Conservation (phyloP, 2,113 vertebrate genomes). For the Calidris pygmaea region DNA sequence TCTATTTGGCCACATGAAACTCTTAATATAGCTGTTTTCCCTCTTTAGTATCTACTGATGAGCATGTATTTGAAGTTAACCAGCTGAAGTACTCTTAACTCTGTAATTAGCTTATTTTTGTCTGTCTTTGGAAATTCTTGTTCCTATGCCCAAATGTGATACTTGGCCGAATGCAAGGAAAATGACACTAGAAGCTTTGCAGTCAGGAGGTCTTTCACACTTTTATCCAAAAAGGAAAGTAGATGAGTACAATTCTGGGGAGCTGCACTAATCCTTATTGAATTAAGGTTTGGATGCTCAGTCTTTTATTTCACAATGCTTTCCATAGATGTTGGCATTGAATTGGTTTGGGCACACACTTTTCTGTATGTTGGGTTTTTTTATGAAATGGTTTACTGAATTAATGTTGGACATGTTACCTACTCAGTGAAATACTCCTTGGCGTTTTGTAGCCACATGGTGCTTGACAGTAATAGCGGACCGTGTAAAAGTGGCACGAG, state of each 20-base stretch:
- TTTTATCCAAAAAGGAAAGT: background rate
- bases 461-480: background rate
- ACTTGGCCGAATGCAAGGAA: background rate
- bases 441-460: background rate
- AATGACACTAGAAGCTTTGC: background rate
- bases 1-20: background rate
- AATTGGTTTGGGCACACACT: background rate
- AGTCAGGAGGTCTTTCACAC: background rate
- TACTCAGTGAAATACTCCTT: background rate
- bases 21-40: background rate
- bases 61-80: background rate
- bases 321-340: background rate
- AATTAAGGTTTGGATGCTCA: background rate
- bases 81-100: background rate
- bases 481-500: background rate
- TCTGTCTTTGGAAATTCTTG: background rate
- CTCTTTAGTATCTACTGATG: background rate
- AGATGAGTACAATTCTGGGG: background rate
- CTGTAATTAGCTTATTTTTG: background rate
- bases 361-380: accelerated
- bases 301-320: background rate
- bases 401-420: background rate
- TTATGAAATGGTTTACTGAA: background rate
- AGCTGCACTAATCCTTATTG: background rate
- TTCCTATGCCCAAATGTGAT: background rate